Base-by-base conservation (phyloP, 2,797 vertebrate species). In the Coccyzus lansbergi region DNA sequence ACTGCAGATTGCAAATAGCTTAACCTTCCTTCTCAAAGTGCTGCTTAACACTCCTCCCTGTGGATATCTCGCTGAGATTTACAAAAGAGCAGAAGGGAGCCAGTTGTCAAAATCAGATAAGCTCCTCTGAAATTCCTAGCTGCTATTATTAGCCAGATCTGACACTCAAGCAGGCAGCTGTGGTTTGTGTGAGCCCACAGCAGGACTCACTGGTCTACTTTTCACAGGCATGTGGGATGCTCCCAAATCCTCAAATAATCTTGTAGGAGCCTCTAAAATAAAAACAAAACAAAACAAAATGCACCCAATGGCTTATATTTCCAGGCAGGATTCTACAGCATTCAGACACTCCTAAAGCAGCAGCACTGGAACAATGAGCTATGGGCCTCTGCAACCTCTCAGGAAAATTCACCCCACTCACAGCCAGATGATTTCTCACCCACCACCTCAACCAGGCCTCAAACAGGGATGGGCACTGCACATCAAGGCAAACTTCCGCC, bases 381-480 rank as follows among this genome's bases (percentile, higher is more conserved):
- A 4, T 2, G 25, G 48, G 44, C 2, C 34, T 31, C 34, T 48
- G 44, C 67, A 68, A 62, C 29, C 51, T 72, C 63, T 12, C 1
- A 1, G 76, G 64, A 52, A 56, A 36, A 17, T 3, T 51, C 63
- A 18, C 15, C 29, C 75, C 55, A 38, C 63, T 58, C 56, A 48
- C 9, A 33, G 18, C 22, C 60, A 56, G 8, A 26, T 18, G 17
- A 6, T 0, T 15, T 25, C 33, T 7, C 56, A 6, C 28, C 31
- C 40, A 28, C 26, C 38, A 11, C 5, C 10, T 1, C 71, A 83
- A 55, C 60, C 42, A 58, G 4, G 0, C 7, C 2, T 31, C 24
- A 18, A 34, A 3, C n/a, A 3, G 0, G 25, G 38, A 12, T 0
- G 1, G 63, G 48, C 55, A 46, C 46, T 48, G 20, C 46, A 22